A percentile compares a stretch with the other conserved stretches of the same genome.
These are phyloP conservation scores for Autographa gamma DNA, from an alignment of 2,888 invertebrate genomes.

Conservation along the genomic window DNA sequence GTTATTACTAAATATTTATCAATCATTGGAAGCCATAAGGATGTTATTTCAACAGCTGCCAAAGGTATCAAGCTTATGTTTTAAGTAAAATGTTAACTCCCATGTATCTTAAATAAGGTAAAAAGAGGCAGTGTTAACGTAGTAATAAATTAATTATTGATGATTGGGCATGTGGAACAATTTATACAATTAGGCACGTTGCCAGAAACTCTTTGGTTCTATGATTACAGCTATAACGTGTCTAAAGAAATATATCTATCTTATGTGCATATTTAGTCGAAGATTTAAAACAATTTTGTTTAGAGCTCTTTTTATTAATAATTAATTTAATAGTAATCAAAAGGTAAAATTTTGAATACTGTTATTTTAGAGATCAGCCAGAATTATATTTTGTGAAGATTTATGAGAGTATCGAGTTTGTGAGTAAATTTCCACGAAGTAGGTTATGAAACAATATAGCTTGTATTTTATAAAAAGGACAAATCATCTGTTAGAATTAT, in stretches of 20 bases:
- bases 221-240: slow-evolving; percentile 53
- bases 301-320: slow-evolving; percentile 16
- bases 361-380: slow-evolving; percentile 9
- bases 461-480: not conserved
- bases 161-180: slow-evolving; percentile 27
- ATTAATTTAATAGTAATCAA: slow-evolving; percentile 11
- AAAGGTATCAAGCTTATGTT: not conserved
- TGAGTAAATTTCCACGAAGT: slow-evolving; percentile 11
- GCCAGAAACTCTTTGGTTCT: slow-evolving; percentile 63
- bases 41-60: not conserved
- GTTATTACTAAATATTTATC: not conserved
- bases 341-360: slow-evolving; percentile 17
- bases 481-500: not conserved
- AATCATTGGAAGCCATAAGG: not conserved
- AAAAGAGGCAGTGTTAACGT: slow-evolving; percentile 13
- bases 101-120: slow-evolving; percentile 13
- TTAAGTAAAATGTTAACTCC: slow-evolving; percentile 21
- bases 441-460: not conserved
- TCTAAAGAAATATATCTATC: slow-evolving; percentile 52
- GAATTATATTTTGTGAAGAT: slow-evolving; percentile 14
- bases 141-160: slow-evolving; percentile 35
- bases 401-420: slow-evolving; percentile 24
- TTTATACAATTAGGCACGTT: slow-evolving; percentile 52
- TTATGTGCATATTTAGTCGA: slow-evolving; percentile 45
- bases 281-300: slow-evolving; percentile 16